Conservation (phyloP, 92 coral and sea anemone species). For the Porites lobata region DNA sequence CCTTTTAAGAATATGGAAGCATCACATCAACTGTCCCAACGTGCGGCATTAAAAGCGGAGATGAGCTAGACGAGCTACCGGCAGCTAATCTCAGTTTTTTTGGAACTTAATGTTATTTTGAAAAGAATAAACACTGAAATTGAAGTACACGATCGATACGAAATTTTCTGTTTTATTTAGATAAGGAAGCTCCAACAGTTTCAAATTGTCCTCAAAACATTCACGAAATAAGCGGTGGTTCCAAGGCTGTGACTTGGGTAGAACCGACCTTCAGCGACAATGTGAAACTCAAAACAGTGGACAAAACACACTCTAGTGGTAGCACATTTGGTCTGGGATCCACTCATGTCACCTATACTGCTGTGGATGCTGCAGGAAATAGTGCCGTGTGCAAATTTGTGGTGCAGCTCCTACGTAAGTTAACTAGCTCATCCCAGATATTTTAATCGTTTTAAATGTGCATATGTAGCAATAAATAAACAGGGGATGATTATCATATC, state of each 20-base stretch:
- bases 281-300: conserved; percentile 69
- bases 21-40: too few species aligned
- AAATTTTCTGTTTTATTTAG: conserved; percentile 34
- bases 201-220: conserved; percentile 76
- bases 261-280: conserved; percentile 90
- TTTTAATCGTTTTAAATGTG: too few species aligned
- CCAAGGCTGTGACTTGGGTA: conserved; percentile 75
- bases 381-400: conserved; percentile 57
- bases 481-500: too few species aligned
- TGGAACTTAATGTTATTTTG: too few species aligned
- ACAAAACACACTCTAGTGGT: conserved; percentile 69
- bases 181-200: conserved; percentile 81
- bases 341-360: conserved; percentile 67
- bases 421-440: too few species aligned
- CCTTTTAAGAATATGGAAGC: too few species aligned
- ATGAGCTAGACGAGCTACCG: too few species aligned
- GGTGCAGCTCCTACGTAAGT: conserved; percentile 76
- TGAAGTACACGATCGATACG: too few species aligned
- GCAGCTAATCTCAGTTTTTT: too few species aligned
- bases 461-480: too few species aligned
- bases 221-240: conserved; percentile 11
- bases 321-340: conserved; percentile 51
- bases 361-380: conserved; percentile 73
- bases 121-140: too few species aligned
- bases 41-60: too few species aligned